phyloP scores from a whole-genome alignment of 2,888 invertebrate genomes.

The Celastrina argiolus region DNA sequence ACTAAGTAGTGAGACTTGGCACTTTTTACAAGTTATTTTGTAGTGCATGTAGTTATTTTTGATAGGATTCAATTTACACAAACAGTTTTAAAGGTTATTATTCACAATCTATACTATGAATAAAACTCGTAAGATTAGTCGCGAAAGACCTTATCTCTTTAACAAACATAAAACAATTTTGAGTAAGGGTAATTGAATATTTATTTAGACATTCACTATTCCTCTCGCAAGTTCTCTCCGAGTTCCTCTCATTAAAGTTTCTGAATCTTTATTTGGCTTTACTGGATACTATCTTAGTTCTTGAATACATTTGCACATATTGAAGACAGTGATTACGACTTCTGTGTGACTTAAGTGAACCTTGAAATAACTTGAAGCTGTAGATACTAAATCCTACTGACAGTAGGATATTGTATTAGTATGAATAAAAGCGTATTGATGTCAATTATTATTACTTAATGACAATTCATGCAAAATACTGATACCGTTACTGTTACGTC shows the following conservation, averaged over 20 bases:
- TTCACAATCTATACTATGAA: too few species aligned
- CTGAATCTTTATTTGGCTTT: slow-evolving; percentile 17
- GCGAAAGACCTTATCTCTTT: background rate
- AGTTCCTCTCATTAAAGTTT: slow-evolving; percentile 19
- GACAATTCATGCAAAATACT: too few species aligned
- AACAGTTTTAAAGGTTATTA: too few species aligned
- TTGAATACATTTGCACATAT: slow-evolving; percentile 2
- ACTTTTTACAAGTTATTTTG: too few species aligned
- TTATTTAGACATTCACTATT: background rate
- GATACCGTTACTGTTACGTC: too few species aligned
- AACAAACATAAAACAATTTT: slow-evolving; percentile 6
- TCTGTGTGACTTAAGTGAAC: background rate
- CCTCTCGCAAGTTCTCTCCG: background rate
- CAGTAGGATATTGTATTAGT: background rate
- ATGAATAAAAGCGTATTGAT: too few species aligned
- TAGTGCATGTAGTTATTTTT: too few species aligned
- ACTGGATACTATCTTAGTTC: slow-evolving; percentile 5
- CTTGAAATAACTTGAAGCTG: background rate
- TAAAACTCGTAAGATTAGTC: too few species aligned
- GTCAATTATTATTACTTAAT: too few species aligned
- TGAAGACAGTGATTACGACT: background rate
- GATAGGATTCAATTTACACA: too few species aligned
- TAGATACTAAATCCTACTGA: background rate
- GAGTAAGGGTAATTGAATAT: slow-evolving; percentile 14
- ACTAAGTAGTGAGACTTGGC: too few species aligned